Percentiles rank a stretch among this genome's conserved stretches.
Evolutionary conservation across 1,140 invertebrate genomes (phyloP).

Genomic region (Lerema accius): DNA sequence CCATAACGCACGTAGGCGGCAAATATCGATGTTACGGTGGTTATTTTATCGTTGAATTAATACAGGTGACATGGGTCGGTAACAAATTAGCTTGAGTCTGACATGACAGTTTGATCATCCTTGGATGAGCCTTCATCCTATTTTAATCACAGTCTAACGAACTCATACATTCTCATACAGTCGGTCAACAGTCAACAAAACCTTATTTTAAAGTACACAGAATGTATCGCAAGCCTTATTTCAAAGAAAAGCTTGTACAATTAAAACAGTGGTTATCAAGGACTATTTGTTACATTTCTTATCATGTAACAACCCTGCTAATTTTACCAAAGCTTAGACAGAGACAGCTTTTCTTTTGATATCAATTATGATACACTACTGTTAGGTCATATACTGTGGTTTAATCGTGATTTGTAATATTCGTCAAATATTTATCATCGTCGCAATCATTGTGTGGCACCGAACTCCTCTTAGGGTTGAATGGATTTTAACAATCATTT

Average conservation of each 20-base stretch:
- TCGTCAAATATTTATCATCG: slow-evolving; percentile 12
- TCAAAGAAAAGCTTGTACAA: too few species aligned
- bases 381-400: not conserved
- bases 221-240: too few species aligned
- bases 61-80: slow-evolving; percentile 47
- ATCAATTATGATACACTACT: not conserved
- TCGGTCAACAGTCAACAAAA: slow-evolving; percentile 20
- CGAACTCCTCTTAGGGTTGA: not conserved
- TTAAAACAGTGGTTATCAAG: too few species aligned
- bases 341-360: not conserved
- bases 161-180: slow-evolving; percentile 8
- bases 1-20: slow-evolving; percentile 68
- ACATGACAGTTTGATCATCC: slow-evolving; percentile 29
- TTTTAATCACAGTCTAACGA: slow-evolving; percentile 16
- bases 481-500: slow-evolving; percentile 8
- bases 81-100: slow-evolving; percentile 38
- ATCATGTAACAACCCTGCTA: slow-evolving; percentile 3
- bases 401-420: slow-evolving; percentile 19
- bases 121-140: slow-evolving; percentile 24
- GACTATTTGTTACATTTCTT: too few species aligned
- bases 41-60: slow-evolving; percentile 34
- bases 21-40: slow-evolving; percentile 38
- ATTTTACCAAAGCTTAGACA: slow-evolving; percentile 13
- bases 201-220: too few species aligned
- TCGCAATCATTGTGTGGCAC: slow-evolving; percentile 14